These are phyloP conservation scores for Dryobates pubescens DNA, from an alignment of 2,797 vertebrate genomes.

Conservation along the genomic window DNA sequence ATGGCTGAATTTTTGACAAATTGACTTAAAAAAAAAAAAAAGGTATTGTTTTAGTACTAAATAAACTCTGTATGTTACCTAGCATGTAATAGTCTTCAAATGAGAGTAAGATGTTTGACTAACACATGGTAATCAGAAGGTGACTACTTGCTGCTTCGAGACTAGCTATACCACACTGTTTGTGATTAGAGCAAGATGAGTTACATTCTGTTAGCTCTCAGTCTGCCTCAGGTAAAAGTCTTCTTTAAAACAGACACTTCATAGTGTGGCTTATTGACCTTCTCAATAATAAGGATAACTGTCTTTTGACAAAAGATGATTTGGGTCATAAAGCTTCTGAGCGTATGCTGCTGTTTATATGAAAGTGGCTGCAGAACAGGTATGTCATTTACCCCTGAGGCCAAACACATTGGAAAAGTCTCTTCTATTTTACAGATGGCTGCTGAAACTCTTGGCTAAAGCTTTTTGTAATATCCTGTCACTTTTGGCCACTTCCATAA, in stretches of 20 bases:
- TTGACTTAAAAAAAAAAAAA: not conserved
- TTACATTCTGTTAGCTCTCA: not conserved
- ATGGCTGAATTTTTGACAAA: not conserved
- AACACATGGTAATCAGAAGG: not conserved
- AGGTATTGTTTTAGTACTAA: not conserved
- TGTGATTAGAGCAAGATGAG: not conserved
- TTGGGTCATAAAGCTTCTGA: not conserved
- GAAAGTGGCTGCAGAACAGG: slow-evolving; percentile 1
- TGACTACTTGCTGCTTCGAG: not conserved
- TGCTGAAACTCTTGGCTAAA: slow-evolving; percentile 38
- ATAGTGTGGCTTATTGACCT: not conserved
- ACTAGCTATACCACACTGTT: not conserved
- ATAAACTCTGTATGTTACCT: not conserved
- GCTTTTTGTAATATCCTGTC: slow-evolving; percentile 64
- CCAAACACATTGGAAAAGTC: slow-evolving; percentile 42
- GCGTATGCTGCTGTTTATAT: not conserved
- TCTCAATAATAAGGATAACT: not conserved
- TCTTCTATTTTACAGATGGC: slow-evolving; percentile 6
- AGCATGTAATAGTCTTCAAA: not conserved
- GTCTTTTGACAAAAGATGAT: not conserved
- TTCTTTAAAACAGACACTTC: not conserved
- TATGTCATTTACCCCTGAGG: slow-evolving; percentile 5
- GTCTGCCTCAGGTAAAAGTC: not conserved
- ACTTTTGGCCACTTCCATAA: not conserved
- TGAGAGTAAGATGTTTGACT: not conserved